Evolutionary conservation across 2,113 vertebrate genomes (phyloP), one percentile per base, ranked within the genome.

Genomic region (Arizona elegans): DNA sequence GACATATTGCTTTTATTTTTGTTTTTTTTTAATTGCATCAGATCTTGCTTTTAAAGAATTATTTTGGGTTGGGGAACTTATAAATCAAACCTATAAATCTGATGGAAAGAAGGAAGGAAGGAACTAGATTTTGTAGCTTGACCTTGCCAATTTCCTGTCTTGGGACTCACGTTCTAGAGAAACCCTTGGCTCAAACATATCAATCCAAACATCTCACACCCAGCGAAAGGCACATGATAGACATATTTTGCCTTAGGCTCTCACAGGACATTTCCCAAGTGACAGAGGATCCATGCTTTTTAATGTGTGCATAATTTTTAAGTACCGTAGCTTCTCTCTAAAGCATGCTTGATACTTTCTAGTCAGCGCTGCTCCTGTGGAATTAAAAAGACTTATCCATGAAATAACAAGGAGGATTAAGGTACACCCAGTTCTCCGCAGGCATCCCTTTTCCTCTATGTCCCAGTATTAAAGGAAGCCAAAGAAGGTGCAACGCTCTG

Each of bases 371-470:
- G 54, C n/a, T 50, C 17, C 38, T 23, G 88, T 17, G 54, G 70
- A 23, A 47, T 8, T 43, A 47, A 55, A 75, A 15, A 33, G 47
- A 47, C 33, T 38, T 85, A n/a, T 15, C 10, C 47, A 90, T 86
- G 54, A 33, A 62, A 62, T 26, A 24, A 43, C 55, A 55, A 52
- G 6, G 43, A 75, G 54, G 87, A 29, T 15, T 33, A 38, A 89
- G 56, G 29, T 88, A 89, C 56, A 59, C 75, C 81, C 2, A 21
- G 11, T 9, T 0, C 0, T 54, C 0, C 0, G 3, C 75, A 47
- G 52, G 0, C 4, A 88, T 38, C 8, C 59, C 3, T 13, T 23
- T 33, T n/a, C n/a, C 90, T 58, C 59, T 85, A 92, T 59, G 62
- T 26, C 7, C 23, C 43, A 13, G 23, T 33, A 53, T 33, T 23